Base-by-base conservation (phyloP, 2,888 invertebrate genomes). In the Synanthedon formicaeformis region DNA sequence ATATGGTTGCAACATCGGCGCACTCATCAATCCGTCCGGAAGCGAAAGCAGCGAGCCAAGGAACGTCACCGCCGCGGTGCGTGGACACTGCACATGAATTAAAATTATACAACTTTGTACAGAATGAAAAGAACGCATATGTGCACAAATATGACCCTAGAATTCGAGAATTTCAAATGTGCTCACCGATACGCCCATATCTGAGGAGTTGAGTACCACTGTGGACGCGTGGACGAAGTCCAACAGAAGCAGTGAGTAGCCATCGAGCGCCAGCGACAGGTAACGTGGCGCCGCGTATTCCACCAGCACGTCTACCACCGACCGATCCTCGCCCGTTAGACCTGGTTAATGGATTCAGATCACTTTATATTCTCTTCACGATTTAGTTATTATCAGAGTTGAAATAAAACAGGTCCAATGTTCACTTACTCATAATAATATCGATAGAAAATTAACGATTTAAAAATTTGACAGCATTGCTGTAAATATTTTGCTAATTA, bases 191-290 rank as follows among this genome's bases (percentile, higher is more conserved):
- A 89, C 87, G 50, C 91, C 90, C 55, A 93, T 90, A 71, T 96
- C 96, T 12, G 92, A 90, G 13, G 93, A 93, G 64, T 94, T 94
- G 55, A 97, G 89, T 57, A 98, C 92, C 16, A 94, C 92, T 56
- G 96, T 95, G 60, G 96, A 95, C 8, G 97, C 97, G 68, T 95
- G 94, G 41, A 98, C 93, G 65, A 97, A 93, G 86, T 98, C 97
- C 53, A 96, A 83, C 51, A 96, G 84, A 1, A 98, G 86, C 53
- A 98, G 86, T 1, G 96, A 94, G 65, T 95, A 94, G 0, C 98
- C 98, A 48, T 96, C 96, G 50, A 98, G 86, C 58, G 96, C 93
- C 40, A 96, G 84, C 48, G 96, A 96, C 59, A 97, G 90, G 75
- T 97, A 94, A 53, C 94, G 89, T 12, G 96, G 93, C 11, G 97